Evolutionary conservation across 2,113 vertebrate genomes (phyloP), one percentile per base, ranked within the genome.

Genomic region (Serinus canaria): DNA sequence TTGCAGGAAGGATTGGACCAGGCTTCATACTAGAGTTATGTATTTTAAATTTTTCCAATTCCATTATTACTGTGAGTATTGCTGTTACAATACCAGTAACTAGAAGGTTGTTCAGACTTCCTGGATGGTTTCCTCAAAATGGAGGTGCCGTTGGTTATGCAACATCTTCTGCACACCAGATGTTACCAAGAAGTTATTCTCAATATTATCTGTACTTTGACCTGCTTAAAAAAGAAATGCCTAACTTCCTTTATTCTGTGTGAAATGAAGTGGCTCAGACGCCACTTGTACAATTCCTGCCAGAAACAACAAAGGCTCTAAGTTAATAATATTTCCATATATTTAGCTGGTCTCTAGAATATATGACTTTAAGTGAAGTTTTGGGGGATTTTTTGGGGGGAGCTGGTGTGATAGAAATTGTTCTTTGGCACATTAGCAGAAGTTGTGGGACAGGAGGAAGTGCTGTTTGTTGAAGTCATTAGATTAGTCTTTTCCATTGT

Each of bases 221-320:
- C 80, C 83, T 95, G 93, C 74, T 95, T 95, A 91, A 83, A 62
- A 95, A 90, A 87, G 52, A 92, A 97, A 94, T 70, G 62, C 59
- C 66, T 73, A 59, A 35, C 35, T 96, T 95, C 64, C 87, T 97
- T 97, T 95, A 89, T 85, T 92, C 90, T 90, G 33, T 58, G 59
- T 69, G 47, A 96, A 97, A 95, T 77, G 93, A 96, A 96, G 70
- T 96, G 47, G 18, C 87, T 96, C 96, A 96, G 91, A 92, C 53
- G 90, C 78, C 39, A 17, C 77, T 96, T 94, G 52, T 81, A 92
- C 68, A 75, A 89, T 33, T 83, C 49, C 22, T 94, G 83, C 92
- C 95, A 97, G 89, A 93, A 96, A 93, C 75, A 96, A 93, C 64
- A 92, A 81, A 85, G 4, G 7, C 44, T 95, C 92, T 92, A 93